Percentiles rank a stretch among this genome's conserved stretches.
Evolutionary conservation across 2,797 vertebrate species (phyloP).

Genomic region (Tiaroga cobitis): DNA sequence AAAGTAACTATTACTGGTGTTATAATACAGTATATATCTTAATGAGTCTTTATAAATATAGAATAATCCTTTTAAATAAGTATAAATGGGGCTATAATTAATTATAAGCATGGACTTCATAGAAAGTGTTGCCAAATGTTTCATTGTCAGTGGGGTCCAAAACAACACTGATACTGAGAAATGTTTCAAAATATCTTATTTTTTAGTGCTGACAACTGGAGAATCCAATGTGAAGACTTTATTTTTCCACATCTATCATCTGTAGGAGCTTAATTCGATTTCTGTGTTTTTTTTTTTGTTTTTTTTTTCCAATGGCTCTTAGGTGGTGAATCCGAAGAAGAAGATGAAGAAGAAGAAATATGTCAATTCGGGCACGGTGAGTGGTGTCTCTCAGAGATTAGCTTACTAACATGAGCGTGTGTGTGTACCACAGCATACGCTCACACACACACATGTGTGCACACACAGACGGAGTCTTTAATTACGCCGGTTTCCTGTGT

Average conservation of each 20-base stretch:
- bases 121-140: no score
- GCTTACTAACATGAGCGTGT: neutral
- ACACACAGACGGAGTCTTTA: constrained; percentile 44
- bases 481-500: constrained; percentile 40
- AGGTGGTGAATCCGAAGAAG: constrained; percentile 96
- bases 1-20: no score
- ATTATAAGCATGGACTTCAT: no score
- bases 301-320: constrained; percentile 56
- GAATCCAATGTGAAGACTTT: constrained; percentile 11
- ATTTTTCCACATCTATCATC: neutral
- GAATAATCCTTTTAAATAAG: no score
- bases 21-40: no score
- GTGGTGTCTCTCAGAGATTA: constrained; percentile 61
- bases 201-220: constrained; percentile 8
- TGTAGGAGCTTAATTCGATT: constrained; percentile 7
- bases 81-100: no score
- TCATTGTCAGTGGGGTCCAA: neutral
- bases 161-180: neutral
- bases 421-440: neutral
- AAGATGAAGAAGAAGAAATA: constrained; percentile 99
- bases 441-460: neutral
- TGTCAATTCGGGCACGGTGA: constrained; percentile 93
- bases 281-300: neutral
- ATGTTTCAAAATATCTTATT: no score
- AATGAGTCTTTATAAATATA: no score